Evolutionary conservation across 92 coral and sea anemone genomes (phyloP).

Genomic region (Meandrina meandrites): DNA sequence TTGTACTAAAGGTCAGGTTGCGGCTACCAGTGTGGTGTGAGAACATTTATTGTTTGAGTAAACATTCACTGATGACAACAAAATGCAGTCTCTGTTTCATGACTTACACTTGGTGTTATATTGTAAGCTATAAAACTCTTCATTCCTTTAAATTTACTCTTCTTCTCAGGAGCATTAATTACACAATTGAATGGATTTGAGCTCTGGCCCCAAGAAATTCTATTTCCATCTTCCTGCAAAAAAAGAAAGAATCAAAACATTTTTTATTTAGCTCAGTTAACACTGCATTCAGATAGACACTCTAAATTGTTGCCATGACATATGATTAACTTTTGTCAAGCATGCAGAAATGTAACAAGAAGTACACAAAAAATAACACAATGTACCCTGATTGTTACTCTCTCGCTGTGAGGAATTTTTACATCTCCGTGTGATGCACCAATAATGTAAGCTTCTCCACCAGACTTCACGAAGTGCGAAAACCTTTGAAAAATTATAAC

Average conservation of each 20-base stretch:
- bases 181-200: slow-evolving; percentile 78
- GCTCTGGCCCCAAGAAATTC: slow-evolving; percentile 69
- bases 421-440: slow-evolving; percentile 76
- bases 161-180: slow-evolving; percentile 92
- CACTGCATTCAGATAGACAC: background rate
- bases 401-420: slow-evolving; percentile 68
- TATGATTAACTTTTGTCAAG: too few relatives aligned
- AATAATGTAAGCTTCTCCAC: slow-evolving; percentile 95
- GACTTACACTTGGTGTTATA: slow-evolving; percentile 87
- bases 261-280: background rate
- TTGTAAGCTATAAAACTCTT: slow-evolving; percentile 94
- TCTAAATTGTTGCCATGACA: background rate
- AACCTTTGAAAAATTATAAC: slow-evolving; percentile 57
- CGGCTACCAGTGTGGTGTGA: too few relatives aligned
- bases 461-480: slow-evolving; percentile 96
- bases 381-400: slow-evolving; percentile 66
- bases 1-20: too few relatives aligned
- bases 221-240: slow-evolving; percentile 73
- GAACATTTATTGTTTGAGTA: background rate
- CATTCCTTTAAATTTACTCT: slow-evolving; percentile 98
- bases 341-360: too few relatives aligned
- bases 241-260: slow-evolving; percentile 14
- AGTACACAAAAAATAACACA: background rate
- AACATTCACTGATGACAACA: background rate
- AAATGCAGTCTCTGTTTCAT: background rate